Conservation (phyloP, 2,797 vertebrate genomes). For the Macropus fuliginosus region DNA sequence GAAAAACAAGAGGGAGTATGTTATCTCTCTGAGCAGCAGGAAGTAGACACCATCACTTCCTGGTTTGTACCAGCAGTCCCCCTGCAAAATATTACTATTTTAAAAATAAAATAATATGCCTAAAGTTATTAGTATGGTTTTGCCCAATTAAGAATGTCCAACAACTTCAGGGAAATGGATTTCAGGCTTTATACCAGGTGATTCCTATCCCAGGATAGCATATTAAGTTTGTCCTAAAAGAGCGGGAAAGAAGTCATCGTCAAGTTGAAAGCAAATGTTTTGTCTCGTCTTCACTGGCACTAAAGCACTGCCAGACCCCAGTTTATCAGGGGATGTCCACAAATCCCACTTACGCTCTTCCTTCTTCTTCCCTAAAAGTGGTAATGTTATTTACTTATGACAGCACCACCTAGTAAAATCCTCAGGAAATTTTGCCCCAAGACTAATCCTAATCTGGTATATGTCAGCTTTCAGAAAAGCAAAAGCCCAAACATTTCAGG, state of each 20-base stretch:
- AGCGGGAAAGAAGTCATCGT: neutral
- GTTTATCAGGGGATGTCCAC: conserved; percentile 22
- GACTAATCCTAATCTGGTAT: neutral
- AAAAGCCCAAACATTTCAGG: neutral
- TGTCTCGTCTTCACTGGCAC: neutral
- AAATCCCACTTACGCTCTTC: neutral
- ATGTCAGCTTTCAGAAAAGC: conserved; percentile 8
- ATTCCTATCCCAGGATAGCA: conserved; percentile 22
- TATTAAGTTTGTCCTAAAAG: conserved; percentile 41
- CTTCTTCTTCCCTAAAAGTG: neutral
- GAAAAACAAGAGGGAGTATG: neutral
- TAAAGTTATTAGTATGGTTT: neutral
- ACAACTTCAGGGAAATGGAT: neutral
- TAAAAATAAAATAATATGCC: neutral
- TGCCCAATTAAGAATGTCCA: neutral
- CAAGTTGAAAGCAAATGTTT: neutral
- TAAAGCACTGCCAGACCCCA: neutral
- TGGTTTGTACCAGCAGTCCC: neutral
- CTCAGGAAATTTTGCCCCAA: conserved; percentile 1
- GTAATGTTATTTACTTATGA: neutral
- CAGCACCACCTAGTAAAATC: neutral
- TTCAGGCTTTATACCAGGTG: conserved; percentile 26
- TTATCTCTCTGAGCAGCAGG: neutral
- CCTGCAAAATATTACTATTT: neutral
- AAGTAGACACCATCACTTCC: neutral